Evolutionary conservation across 2,113 vertebrate species (phyloP).

Genomic region (Osmerus eperlanus): DNA sequence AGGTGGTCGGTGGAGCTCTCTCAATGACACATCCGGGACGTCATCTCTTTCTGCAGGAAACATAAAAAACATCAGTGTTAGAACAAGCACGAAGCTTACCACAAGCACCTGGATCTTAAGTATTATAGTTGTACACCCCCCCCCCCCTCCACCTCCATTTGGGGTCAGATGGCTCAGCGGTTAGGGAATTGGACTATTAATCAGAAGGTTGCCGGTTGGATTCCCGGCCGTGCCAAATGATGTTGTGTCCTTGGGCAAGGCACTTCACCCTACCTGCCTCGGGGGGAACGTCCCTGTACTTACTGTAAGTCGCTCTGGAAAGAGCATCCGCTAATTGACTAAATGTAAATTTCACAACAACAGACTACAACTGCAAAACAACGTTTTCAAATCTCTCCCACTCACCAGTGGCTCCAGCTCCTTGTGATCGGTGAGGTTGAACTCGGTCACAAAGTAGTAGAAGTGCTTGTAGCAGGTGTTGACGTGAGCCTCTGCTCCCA

Average conservation of each 20-base stretch:
- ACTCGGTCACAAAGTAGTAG: constrained; percentile 94
- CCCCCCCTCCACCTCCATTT: too few relatives aligned
- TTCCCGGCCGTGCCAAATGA: too few relatives aligned
- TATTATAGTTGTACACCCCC: too few relatives aligned
- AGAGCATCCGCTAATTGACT: not conserved
- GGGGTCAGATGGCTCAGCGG: too few relatives aligned
- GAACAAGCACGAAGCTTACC: not conserved
- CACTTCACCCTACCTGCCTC: too few relatives aligned
- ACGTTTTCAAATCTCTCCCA: not conserved
- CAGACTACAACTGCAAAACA: too few relatives aligned
- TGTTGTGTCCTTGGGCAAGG: too few relatives aligned
- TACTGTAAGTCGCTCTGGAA: too few relatives aligned
- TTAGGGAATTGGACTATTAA: too few relatives aligned
- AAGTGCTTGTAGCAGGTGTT: constrained; percentile 99
- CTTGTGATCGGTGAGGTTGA: constrained; percentile 95
- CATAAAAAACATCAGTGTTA: constrained; percentile 11
- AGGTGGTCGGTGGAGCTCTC: constrained; percentile 9
- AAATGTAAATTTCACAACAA: not conserved
- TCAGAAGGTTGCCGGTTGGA: too few relatives aligned
- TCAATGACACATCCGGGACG: constrained; percentile 92
- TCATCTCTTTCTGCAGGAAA: constrained; percentile 93
- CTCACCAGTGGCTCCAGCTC: constrained; percentile 97
- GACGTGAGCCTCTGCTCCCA: constrained; percentile 96
- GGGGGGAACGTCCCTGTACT: too few relatives aligned
- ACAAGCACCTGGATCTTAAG: too few relatives aligned